phyloP scores from a whole-genome alignment of 2,888 invertebrate species.

The Allygus modestus region DNA sequence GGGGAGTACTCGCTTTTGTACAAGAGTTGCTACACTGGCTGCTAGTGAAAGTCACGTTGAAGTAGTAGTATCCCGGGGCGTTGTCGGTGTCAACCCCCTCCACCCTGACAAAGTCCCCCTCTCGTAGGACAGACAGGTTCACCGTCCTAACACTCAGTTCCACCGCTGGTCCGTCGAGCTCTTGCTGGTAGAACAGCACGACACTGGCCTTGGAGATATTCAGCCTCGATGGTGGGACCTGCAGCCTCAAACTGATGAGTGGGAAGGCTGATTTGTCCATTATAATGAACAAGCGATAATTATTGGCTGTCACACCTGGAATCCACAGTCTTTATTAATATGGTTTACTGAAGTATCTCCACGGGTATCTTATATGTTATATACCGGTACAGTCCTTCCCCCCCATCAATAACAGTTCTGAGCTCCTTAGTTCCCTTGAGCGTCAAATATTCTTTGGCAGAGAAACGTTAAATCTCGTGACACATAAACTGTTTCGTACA shows the following conservation, averaged over 20 bases:
- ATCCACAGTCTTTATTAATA: neutral
- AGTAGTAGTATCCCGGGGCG: constrained; percentile 15
- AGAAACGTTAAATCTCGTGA: no score
- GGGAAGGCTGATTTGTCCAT: constrained; percentile 37
- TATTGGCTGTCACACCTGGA: neutral
- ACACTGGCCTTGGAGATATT: constrained; percentile 6
- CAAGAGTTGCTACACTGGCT: neutral
- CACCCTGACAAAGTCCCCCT: neutral
- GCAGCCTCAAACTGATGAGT: neutral
- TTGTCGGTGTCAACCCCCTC: neutral
- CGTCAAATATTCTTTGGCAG: no score
- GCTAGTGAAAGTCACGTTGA: neutral
- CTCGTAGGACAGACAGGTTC: neutral
- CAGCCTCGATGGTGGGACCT: constrained; percentile 6
- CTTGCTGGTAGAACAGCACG: neutral
- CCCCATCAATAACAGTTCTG: no score
- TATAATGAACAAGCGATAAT: constrained; percentile 4
- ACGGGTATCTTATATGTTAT: no score
- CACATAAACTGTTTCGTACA: no score
- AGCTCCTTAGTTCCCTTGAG: no score
- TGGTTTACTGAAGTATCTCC: no score
- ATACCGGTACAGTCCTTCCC: no score
- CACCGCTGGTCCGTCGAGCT: neutral
- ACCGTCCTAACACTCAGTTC: neutral
- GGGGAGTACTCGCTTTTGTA: neutral